A percentile compares a stretch with the other conserved stretches of the same genome.
Conservation (phyloP, 2,113 vertebrate species). For the Oxygymnocypris stewartii region DNA sequence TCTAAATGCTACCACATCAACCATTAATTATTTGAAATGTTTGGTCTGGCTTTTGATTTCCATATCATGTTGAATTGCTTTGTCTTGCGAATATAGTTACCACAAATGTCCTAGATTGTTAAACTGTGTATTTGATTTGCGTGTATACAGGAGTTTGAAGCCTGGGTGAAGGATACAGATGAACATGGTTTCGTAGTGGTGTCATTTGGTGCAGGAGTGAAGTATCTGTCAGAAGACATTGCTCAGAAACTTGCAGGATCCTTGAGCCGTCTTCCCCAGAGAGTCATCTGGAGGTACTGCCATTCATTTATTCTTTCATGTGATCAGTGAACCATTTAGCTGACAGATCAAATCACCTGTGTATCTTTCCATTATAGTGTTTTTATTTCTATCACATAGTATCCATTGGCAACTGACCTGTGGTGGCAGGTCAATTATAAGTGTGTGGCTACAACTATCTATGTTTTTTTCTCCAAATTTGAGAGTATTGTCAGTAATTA, state of each 20-base stretch:
- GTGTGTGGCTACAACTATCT: neutral
- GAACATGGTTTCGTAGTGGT: conserved; percentile 94
- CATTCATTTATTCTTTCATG: neutral
- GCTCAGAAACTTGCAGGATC: conserved; percentile 89
- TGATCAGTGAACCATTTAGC: neutral
- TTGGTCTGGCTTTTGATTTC: neutral
- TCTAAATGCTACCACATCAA: neutral
- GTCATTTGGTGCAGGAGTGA: conserved; percentile 96
- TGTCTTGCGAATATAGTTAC: neutral
- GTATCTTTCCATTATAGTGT: neutral
- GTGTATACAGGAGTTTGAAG: conserved; percentile 82
- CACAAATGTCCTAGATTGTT: neutral
- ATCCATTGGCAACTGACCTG: neutral
- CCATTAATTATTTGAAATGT: neutral
- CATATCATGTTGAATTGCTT: neutral
- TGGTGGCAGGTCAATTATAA: neutral
- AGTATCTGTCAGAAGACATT: conserved; percentile 94
- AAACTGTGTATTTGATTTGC: conserved; percentile 43
- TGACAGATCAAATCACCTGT: neutral
- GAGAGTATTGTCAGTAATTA: neutral
- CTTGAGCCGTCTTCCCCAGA: conserved; percentile 86
- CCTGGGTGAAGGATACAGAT: conserved; percentile 85
- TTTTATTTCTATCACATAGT: neutral
- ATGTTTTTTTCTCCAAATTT: neutral
- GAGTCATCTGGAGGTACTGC: conserved; percentile 94